These are phyloP conservation scores for Diplogasteroides magnus DNA, from an alignment of 1,140 invertebrate genomes.

Conservation along the genomic window DNA sequence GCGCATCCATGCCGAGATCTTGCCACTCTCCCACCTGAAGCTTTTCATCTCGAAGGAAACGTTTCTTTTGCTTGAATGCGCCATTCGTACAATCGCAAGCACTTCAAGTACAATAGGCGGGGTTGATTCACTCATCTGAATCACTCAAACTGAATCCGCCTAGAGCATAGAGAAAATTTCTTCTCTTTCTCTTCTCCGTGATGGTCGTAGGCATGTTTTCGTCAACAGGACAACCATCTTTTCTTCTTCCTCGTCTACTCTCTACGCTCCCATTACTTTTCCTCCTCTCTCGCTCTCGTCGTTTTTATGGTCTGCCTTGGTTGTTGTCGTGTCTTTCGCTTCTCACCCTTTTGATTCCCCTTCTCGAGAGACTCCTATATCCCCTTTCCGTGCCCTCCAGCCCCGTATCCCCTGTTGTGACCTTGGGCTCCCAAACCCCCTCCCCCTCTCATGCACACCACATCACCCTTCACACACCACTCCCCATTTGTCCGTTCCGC, in stretches of 20 bases:
- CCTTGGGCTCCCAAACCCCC: not conserved
- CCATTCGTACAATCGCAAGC: too few species aligned
- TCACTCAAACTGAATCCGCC: not conserved
- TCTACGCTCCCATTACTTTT: not conserved
- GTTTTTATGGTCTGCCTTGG: not conserved
- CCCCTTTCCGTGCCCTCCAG: not conserved
- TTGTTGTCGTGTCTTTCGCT: conserved; percentile 5
- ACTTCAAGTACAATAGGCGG: too few species aligned
- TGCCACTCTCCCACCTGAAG: too few species aligned
- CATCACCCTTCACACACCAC: not conserved
- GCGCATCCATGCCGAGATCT: too few species aligned
- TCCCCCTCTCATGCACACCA: too few species aligned
- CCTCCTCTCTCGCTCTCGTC: not conserved
- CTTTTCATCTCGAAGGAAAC: too few species aligned
- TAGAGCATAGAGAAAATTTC: not conserved
- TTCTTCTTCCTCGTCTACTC: not conserved
- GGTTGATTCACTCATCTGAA: not conserved
- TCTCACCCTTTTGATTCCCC: conserved; percentile 5
- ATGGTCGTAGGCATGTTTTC: conserved; percentile 5
- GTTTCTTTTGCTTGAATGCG: too few species aligned
- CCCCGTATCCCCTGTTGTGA: not conserved
- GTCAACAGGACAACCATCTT: not conserved
- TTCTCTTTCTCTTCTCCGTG: not conserved
- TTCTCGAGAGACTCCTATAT: not conserved
- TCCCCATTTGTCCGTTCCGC: not conserved